phyloP scores from a whole-genome alignment of 2,888 invertebrate genomes.

The Meiosimyza platycephala region DNA sequence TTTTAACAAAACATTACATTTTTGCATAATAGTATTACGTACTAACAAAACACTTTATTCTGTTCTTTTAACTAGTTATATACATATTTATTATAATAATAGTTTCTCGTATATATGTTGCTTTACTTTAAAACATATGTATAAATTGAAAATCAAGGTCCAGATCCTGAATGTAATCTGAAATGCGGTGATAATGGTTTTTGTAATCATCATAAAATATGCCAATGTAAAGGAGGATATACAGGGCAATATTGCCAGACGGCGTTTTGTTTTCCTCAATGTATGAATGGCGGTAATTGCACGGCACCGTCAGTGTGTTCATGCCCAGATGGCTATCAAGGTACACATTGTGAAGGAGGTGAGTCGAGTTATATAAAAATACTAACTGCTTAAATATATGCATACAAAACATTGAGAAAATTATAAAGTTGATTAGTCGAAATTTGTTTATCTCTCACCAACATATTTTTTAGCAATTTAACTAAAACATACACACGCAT shows the following conservation, averaged over 20 bases:
- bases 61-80: too few relatives aligned
- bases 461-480: too few relatives aligned
- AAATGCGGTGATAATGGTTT: constrained; percentile 88
- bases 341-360: constrained; percentile 92
- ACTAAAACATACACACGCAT: too few relatives aligned
- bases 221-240: constrained; percentile 90
- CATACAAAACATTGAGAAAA: too few relatives aligned
- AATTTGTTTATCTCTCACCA: too few relatives aligned
- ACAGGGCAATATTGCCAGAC: constrained; percentile 91
- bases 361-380: constrained; percentile 65
- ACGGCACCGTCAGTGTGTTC: constrained; percentile 90
- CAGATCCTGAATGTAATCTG: constrained; percentile 89
- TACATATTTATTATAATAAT: too few relatives aligned
- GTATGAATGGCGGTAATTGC: constrained; percentile 93
- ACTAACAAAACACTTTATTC: too few relatives aligned
- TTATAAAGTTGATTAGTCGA: too few relatives aligned
- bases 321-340: constrained; percentile 91
- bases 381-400: too few relatives aligned
- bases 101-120: not conserved
- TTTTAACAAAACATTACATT: too few relatives aligned
- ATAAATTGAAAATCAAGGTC: constrained; percentile 71
- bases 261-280: constrained; percentile 91
- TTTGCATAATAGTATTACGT: too few relatives aligned
- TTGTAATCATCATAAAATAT: constrained; percentile 86
- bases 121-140: not conserved